phyloP scores from a whole-genome alignment of 1,140 invertebrate genomes.

The Anastrepha obliqua region DNA sequence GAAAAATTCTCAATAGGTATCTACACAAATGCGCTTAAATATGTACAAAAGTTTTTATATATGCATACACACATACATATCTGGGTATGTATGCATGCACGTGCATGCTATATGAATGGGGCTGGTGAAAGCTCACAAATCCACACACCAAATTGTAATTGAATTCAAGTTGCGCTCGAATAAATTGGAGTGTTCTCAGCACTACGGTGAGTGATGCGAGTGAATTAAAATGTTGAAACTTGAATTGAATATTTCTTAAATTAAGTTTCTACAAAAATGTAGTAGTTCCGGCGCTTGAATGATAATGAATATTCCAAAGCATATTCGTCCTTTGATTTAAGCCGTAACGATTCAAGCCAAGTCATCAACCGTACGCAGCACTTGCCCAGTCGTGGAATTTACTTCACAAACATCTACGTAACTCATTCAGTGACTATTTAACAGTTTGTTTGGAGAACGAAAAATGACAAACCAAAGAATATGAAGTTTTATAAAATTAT shows the following conservation, averaged over 20 bases:
- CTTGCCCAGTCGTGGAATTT: too few species aligned
- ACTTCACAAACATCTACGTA: too few species aligned
- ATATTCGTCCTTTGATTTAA: too few species aligned
- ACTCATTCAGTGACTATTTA: too few species aligned
- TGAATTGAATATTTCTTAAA: not conserved
- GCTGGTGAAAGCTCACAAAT: not conserved
- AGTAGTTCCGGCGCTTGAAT: constrained; percentile 23
- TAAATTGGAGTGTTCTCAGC: not conserved
- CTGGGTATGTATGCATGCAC: not conserved
- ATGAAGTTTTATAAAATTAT: too few species aligned
- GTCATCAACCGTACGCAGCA: too few species aligned
- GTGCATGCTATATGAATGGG: not conserved
- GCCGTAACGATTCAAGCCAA: too few species aligned
- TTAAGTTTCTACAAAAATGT: constrained; percentile 9
- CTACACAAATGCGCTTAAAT: not conserved
- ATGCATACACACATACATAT: not conserved
- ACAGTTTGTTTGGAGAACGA: too few species aligned
- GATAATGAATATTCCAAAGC: not conserved
- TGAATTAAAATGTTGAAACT: constrained; percentile 12
- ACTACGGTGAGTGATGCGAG: not conserved
- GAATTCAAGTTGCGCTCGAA: constrained; percentile 29
- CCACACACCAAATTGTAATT: constrained; percentile 19
- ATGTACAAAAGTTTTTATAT: not conserved
- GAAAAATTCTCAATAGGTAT: too few species aligned
- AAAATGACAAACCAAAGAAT: too few species aligned